Base-by-base conservation (phyloP, 2,888 invertebrate species). In the Patella depressa region DNA sequence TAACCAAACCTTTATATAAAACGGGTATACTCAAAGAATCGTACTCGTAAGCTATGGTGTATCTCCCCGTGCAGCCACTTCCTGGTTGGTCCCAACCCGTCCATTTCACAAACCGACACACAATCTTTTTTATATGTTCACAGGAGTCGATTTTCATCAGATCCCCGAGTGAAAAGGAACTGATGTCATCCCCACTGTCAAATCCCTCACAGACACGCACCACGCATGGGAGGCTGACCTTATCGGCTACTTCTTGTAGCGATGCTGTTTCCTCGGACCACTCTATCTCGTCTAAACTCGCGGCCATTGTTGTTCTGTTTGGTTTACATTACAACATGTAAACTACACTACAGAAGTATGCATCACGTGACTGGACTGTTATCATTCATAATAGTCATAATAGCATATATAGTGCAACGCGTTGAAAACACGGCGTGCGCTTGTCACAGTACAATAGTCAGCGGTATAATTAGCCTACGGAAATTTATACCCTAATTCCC, bases 101-200 rank as follows among this genome's bases (percentile, higher is more conserved):
- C 53, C 70, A 70, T 45, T 71, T 45, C 45, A 59, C 55, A 24
- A 76, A 70, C 9, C 53, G 24, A 12, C 71, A 71, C 17, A 53
- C 53, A 19, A 72, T 59, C 71, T 55, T 70, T 3, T 57, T 57
- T 54, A 76, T 34, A 7, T 59, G 24, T 53, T 76, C 57, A 14
- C 76, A 72, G 4, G 71, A 55, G 76, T 76, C 76, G 53, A 76
- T 76, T 53, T 76, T 76, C n/a, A 76, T 76, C 2, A 76, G 29
- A 57, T 76, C 76, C 3, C 76, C 76, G 12, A 72, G 72, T 4
- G 70, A 70, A 15, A 76, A 76, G 0, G 76, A 53, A 5, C 55
- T 72, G 3, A 55, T 71, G 29, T 78, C 78, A 14, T 74, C 54
- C 7, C 45, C 65, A 17, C 65, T 59, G 29, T 74, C 71, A n/a